Evolutionary conservation across 2,113 vertebrate genomes (phyloP), one percentile per base, ranked within the genome.

Genomic region (Cyrtonyx montezumae): DNA sequence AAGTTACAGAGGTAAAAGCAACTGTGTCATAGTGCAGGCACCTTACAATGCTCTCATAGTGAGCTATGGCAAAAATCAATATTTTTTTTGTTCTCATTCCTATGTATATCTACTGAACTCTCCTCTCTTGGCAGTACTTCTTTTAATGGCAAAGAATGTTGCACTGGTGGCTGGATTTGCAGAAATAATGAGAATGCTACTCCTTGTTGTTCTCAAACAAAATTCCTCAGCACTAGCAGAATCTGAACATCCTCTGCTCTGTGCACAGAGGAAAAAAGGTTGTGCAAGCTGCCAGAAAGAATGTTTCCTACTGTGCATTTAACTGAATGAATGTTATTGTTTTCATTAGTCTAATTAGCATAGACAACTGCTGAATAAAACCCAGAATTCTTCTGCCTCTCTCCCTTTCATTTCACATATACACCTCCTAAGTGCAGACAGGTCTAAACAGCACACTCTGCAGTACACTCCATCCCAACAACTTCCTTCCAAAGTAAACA

Each of bases 321-420:
- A 84, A 84, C 5, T 71, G 40, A 91, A 78, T 71, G 40, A 91
- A 78, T 48, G 22, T 66, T 67, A 53, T 28, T 70, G 20, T 90
- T 79, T 90, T 76, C 23, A 56, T 75, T 73, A 66, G 43, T n/a
- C 17, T 76, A 84, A 75, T 84, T 84, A 88, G 7, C 36, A 90
- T 21, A 76, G 42, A 36, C 9, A 84, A 68, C 26, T 58, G 74
- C 78, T 49, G 78, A 90, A 79, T 30, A 84, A 88, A 87, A 13
- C 53, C 18, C 6, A 34, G 43, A 51, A 9, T 55, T 55, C 0
- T 0, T 42, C 40, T n/a, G 5, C 8, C 30, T 75, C 34, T 84
- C 68, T 68, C 19, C 32, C 28, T 78, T 83, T 63, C 32, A 16
- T 48, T 65, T 51, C 2, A 21, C 10, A 75, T 18, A 79, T 34